Conservation (phyloP, 2,797 vertebrate species). For the Nannoperca australis region DNA sequence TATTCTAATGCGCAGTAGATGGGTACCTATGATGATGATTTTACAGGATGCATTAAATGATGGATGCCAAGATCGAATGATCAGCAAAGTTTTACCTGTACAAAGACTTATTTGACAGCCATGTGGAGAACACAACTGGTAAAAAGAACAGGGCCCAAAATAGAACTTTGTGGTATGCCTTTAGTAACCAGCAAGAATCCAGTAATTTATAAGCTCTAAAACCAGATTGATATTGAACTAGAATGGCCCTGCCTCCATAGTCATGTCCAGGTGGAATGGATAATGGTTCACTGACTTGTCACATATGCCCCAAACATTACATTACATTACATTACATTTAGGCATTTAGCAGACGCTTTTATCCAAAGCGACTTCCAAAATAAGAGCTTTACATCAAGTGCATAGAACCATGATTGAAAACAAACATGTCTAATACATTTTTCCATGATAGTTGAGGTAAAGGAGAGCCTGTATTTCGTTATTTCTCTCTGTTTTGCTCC, state of each 20-base stretch:
- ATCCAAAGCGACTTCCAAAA: too few relatives aligned
- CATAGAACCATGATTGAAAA: too few relatives aligned
- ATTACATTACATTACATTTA: too few relatives aligned
- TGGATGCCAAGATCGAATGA: neutral
- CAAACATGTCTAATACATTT: constrained; percentile 7
- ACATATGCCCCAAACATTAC: neutral
- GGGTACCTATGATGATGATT: too few relatives aligned
- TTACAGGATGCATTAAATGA: neutral
- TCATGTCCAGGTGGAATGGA: neutral
- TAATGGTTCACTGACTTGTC: neutral
- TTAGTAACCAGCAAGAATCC: neutral
- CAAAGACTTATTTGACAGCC: neutral
- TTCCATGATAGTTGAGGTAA: neutral
- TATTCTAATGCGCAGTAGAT: too few relatives aligned
- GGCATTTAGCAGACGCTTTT: too few relatives aligned
- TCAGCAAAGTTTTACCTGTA: neutral
- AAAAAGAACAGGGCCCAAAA: neutral
- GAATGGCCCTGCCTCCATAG: neutral
- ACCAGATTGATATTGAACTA: neutral
- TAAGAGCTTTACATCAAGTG: too few relatives aligned
- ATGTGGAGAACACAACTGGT: neutral
- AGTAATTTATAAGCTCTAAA: neutral
- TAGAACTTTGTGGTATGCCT: neutral
- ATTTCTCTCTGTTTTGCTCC: constrained; percentile 10
- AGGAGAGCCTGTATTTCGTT: neutral